Conservation (phyloP, 2,797 vertebrate species). For the Poeciliopsis paucimaculata region DNA sequence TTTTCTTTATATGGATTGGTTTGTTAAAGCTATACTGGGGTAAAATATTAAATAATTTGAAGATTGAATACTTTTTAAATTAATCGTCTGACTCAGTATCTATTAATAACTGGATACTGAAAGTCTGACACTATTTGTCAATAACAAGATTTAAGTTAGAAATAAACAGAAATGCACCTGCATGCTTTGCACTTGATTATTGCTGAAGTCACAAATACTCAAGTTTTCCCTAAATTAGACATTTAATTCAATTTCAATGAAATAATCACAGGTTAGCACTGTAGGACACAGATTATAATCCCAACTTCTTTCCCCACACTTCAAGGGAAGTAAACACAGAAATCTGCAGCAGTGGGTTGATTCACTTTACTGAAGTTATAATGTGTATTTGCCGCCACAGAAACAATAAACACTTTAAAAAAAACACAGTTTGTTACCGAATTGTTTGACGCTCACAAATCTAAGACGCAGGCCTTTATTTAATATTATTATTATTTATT, state of each 20-base stretch:
- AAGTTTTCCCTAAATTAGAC: not conserved
- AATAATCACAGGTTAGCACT: not conserved
- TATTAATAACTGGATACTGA: not conserved
- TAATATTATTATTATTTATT: not conserved
- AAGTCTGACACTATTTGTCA: not conserved
- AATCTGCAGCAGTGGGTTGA: not conserved
- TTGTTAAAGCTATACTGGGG: too few relatives aligned
- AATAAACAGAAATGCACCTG: not conserved
- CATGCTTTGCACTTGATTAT: not conserved
- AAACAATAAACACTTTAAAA: not conserved
- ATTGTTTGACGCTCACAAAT: too few relatives aligned
- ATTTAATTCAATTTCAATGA: not conserved
- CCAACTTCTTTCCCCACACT: not conserved
- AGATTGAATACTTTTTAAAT: too few relatives aligned
- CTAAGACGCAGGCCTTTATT: not conserved
- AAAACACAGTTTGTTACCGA: too few relatives aligned
- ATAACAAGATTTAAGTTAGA: not conserved
- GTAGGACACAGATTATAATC: not conserved
- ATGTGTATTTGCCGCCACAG: not conserved
- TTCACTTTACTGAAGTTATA: not conserved
- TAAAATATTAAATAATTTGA: too few relatives aligned
- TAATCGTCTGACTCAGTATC: not conserved
- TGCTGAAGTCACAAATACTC: not conserved
- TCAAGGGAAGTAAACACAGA: not conserved
- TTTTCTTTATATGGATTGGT: too few relatives aligned